phyloP scores from a whole-genome alignment of 2,888 invertebrate genomes.

The Linnaemya vulpina region DNA sequence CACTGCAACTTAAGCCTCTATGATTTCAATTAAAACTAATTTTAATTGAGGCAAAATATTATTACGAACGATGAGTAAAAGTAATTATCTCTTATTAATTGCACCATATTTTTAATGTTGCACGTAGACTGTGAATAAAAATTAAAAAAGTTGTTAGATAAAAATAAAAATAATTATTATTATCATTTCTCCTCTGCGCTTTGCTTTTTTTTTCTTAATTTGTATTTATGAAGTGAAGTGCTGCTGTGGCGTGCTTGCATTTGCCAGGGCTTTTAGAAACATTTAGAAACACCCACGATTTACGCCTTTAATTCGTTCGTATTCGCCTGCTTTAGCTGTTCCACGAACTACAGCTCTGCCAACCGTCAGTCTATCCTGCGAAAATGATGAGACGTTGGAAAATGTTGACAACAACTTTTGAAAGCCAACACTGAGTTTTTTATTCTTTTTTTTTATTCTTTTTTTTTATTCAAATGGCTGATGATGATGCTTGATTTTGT shows the following conservation, averaged over 20 bases:
- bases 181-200: neutral
- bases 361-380: constrained; percentile 9
- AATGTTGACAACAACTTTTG: constrained; percentile 16
- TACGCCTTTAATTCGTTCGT: constrained; percentile 41
- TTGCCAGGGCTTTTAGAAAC: constrained; percentile 12
- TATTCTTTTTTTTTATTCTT: no score
- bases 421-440: neutral
- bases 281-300: constrained; percentile 45
- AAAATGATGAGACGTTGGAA: constrained; percentile 30
- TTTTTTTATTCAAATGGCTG: constrained; percentile 13
- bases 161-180: neutral
- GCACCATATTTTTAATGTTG: neutral
- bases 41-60: neutral
- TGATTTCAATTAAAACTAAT: constrained; percentile 24
- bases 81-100: constrained; percentile 42
- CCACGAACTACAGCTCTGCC: neutral
- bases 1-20: no score
- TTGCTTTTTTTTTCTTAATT: neutral
- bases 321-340: neutral
- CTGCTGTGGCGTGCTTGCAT: neutral
- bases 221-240: neutral
- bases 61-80: neutral
- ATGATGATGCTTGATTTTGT: constrained; percentile 10
- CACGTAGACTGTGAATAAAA: neutral
- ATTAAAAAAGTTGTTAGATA: neutral